Conservation (phyloP, 2,113 vertebrate genomes). For the Triplophysa tibetana region DNA sequence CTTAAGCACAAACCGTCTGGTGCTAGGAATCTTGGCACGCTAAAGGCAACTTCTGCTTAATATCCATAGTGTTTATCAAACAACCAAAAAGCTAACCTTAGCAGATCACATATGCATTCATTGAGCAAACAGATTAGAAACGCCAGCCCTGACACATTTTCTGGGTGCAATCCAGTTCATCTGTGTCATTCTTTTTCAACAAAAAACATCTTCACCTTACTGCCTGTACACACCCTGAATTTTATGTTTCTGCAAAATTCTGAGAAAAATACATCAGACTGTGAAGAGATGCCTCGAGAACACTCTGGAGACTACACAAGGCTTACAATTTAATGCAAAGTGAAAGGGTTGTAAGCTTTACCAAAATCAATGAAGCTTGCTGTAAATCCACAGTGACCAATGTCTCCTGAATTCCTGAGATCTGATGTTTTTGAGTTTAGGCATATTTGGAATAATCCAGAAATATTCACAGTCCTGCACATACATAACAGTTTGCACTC, state of each 20-base stretch:
- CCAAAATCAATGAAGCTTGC: not conserved
- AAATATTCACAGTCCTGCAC: not conserved
- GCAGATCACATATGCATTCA: slow-evolving; percentile 1
- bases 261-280: not conserved
- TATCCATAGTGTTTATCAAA: not conserved
- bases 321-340: slow-evolving; percentile 15
- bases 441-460: not conserved
- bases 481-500: not conserved
- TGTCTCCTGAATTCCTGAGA: not conserved
- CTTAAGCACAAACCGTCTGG: slow-evolving; percentile 1
- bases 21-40: slow-evolving; percentile 11
- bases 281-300: not conserved
- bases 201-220: slow-evolving; percentile 4
- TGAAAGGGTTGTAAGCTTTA: not conserved
- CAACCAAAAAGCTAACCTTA: not conserved
- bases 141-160: not conserved
- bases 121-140: slow-evolving; percentile 1
- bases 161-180: not conserved
- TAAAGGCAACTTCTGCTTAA: not conserved
- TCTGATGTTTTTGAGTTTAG: not conserved
- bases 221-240: not conserved
- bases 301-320: not conserved
- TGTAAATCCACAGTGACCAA: slow-evolving; percentile 4
- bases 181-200: not conserved
- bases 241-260: not conserved